Base-by-base conservation (phyloP, 2,113 vertebrate species). In the Prochilodus magdalenae region DNA sequence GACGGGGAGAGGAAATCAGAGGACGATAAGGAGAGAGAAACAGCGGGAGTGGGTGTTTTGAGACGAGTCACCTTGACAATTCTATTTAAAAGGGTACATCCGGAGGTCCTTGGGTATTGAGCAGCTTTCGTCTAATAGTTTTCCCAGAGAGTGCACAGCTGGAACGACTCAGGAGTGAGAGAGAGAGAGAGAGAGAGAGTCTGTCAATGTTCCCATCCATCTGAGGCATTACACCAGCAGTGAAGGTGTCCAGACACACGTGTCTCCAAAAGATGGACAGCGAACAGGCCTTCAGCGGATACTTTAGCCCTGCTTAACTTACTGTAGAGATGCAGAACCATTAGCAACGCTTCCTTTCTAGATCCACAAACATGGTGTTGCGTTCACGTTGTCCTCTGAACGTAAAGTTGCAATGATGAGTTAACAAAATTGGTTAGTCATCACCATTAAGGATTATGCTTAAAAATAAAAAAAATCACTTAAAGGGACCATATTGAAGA, bases 31-130 rank as follows among this genome's bases (percentile, higher is more conserved):
- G 36, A 16, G 33, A 26, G 5, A 51, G 44, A 69, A 76, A 62
- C 81, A 77, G 73, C 69, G 59, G 51, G 59, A 70, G 77, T 69
- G 72, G 77, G 77, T 84, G 83, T 85, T 70, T 81, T 73, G 44
- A 59, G 77, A 59, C 72, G 71, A 82, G 85, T 86, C 81, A 86
- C 81, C 80, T 87, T 87, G 83, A 81, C 36, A 59, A 55, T 60
- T 72, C 74, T 80, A 67, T 77, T 80, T 81, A 74, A 86, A 81
- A 84, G 59, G 71, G 62, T 73, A 73, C 30, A 55, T 83, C 73
- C 53, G 14, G 73, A 83, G 80, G 80, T 79, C 84, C 79, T 85
- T 81, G 77, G 77, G 66, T 47, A 76, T 83, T 72, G 70, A 75
- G 86, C 77, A 78, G 77, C 79, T 80, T 81, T 69, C 57, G 49